phyloP scores from a whole-genome alignment of 2,113 vertebrate species.

The Andinoacara biseriatus region DNA sequence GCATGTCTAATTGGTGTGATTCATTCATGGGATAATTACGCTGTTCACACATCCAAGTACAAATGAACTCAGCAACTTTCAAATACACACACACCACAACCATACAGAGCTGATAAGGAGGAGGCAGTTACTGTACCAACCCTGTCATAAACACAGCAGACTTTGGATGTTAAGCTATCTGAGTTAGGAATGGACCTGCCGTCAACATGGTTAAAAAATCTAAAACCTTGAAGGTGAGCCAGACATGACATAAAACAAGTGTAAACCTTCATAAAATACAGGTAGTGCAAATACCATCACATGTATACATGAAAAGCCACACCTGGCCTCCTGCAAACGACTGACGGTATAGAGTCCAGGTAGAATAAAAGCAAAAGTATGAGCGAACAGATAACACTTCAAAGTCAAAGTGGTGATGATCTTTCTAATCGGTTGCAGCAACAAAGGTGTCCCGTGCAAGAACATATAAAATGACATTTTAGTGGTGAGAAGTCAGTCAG shows the following conservation, averaged over 20 bases:
- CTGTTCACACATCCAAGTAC: constrained; percentile 27
- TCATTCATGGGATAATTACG: constrained; percentile 16
- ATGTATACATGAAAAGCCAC: background rate
- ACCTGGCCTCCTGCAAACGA: background rate
- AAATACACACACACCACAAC: constrained; percentile 20
- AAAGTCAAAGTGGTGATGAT: background rate
- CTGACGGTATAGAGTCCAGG: background rate
- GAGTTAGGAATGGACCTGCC: background rate
- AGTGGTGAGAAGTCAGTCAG: background rate
- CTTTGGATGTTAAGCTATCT: constrained; percentile 56
- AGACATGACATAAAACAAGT: background rate
- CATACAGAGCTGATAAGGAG: constrained; percentile 38
- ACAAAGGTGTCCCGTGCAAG: background rate
- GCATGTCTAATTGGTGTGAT: constrained; percentile 19
- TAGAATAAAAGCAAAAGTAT: background rate
- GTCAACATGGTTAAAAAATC: background rate
- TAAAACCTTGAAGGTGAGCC: background rate
- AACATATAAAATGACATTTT: background rate
- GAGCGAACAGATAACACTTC: background rate
- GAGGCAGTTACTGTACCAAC: constrained; percentile 2
- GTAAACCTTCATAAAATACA: background rate
- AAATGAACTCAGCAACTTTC: constrained; percentile 45
- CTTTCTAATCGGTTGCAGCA: background rate
- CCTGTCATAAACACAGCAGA: constrained; percentile 57
- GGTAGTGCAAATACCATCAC: constrained; percentile 9